These are phyloP conservation scores for Gasterosteus nipponicus DNA, from an alignment of 2,113 vertebrate genomes.

Conservation along the genomic window DNA sequence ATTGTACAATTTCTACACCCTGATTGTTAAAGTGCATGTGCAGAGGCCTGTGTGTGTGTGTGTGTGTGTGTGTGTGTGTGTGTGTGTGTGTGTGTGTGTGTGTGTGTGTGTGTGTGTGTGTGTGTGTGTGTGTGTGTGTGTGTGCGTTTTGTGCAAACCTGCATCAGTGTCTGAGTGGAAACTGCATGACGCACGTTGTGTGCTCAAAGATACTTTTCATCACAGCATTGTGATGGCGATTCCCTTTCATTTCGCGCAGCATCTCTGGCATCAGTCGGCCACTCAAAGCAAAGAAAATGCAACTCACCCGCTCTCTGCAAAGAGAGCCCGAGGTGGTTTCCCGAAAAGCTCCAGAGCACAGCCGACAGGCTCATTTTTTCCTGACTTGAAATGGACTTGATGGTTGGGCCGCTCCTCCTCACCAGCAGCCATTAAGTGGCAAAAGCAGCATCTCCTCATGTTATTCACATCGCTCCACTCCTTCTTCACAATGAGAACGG, in stretches of 20 bases:
- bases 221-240: slow-evolving; percentile 23
- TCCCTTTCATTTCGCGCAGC: slow-evolving; percentile 34
- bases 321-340: slow-evolving; percentile 27
- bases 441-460: slow-evolving; percentile 21
- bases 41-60: background rate
- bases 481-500: background rate
- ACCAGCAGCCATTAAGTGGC: slow-evolving; percentile 7
- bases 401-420: slow-evolving; percentile 29
- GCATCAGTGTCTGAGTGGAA: slow-evolving; percentile 7
- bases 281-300: slow-evolving; percentile 36
- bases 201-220: slow-evolving; percentile 45
- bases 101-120: slow-evolving; percentile 2
- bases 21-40: slow-evolving; percentile 12
- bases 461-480: background rate
- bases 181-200: slow-evolving; percentile 29
- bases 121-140: slow-evolving; percentile 1
- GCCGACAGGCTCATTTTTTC: slow-evolving; percentile 31
- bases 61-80: background rate
- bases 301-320: slow-evolving; percentile 5
- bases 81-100: background rate
- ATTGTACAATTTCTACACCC: slow-evolving; percentile 23
- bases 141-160: background rate
- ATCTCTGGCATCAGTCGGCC: slow-evolving; percentile 46
- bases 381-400: slow-evolving; percentile 33
- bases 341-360: slow-evolving; percentile 43